A percentile compares a stretch with the other conserved stretches of the same genome.
These are phyloP conservation scores for Periophthalmus magnuspinnatus DNA, from an alignment of 2,797 vertebrate genomes.

Conservation along the genomic window DNA sequence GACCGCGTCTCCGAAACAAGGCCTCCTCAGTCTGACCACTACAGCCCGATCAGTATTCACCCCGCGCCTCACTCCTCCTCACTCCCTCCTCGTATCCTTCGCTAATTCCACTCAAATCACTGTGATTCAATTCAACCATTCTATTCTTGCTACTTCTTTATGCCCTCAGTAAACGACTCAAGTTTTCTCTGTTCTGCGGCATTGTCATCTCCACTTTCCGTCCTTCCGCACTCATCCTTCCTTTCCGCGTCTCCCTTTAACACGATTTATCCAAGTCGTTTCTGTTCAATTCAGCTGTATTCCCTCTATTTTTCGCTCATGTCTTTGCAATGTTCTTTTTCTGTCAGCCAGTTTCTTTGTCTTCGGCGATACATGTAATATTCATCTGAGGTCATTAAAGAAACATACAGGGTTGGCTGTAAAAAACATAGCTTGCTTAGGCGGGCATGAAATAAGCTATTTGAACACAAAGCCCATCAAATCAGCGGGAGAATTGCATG, in stretches of 20 bases:
- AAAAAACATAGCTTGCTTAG: constrained; percentile 42
- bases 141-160: constrained; percentile 26
- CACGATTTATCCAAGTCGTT: constrained; percentile 41
- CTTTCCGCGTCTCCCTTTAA: constrained; percentile 38
- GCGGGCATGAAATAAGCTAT: constrained; percentile 55
- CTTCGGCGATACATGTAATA: constrained; percentile 61
- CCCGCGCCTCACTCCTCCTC: constrained; percentile 8
- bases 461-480: constrained; percentile 49
- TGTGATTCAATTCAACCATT: constrained; percentile 38
- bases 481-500: constrained; percentile 17
- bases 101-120: constrained; percentile 43
- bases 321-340: constrained; percentile 11
- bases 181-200: constrained; percentile 38
- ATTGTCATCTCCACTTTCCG: constrained; percentile 52
- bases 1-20: constrained; percentile 59
- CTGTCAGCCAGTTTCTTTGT: constrained; percentile 34
- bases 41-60: constrained; percentile 61
- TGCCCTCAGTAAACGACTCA: constrained; percentile 18
- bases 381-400: constrained; percentile 64
- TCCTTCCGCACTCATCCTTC: constrained; percentile 41
- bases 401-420: constrained; percentile 35
- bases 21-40: constrained; percentile 58
- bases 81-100: not conserved
- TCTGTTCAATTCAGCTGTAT: constrained; percentile 38
- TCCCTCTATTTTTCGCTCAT: constrained; percentile 22